Evolutionary conservation across 2,888 invertebrate species (phyloP), one percentile per base, ranked within the genome.

Genomic region (Oligia strigilis): DNA sequence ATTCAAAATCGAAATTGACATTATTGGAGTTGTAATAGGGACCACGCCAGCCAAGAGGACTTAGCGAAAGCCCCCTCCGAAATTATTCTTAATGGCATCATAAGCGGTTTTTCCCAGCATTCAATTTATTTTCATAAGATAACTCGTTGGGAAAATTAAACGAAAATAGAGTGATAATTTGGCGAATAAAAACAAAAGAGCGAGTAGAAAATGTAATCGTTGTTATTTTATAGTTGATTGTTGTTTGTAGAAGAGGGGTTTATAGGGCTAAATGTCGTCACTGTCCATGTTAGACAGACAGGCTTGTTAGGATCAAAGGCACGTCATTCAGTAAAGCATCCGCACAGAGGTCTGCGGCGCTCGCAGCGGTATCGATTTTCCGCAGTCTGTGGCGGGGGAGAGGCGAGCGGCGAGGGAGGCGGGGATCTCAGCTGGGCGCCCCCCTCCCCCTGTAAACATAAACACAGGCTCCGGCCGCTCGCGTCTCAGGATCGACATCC

Each of bases 331-430:
- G 88, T 86, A 85, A 88, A 92, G 90, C 91, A 92, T 90, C 89
- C 92, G 92, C 90, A 91, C 92, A 86, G 90, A 91, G 92, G 90
- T 94, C 93, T 94, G 94, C 93, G 94, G 93, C 92, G 92, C 93
- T 94, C 90, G 91, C 91, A 93, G 91, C 93, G 93, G 71, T 97
- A 97, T 97, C 96, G 97, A 97, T 97, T 96, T 97, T 95, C 95
- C 95, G 94, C 94, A 94, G 94, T 93, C 91, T 91, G 88, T 87
- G 90, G 87, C 84, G 89, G 89, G 88, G 88, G 82, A 65, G 81
- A 82, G 73, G 77, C 81, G 78, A 29, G 80, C 70, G 75, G 84
- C 67, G 88, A 80, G 90, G 87, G 90, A 84, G 88, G 88, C 89
- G 90, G 91, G 86, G 89, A 88, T 92, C 96, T 95, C 97, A 96